Conservation (phyloP, 2,113 vertebrate genomes). For the Myodes glareolus region DNA sequence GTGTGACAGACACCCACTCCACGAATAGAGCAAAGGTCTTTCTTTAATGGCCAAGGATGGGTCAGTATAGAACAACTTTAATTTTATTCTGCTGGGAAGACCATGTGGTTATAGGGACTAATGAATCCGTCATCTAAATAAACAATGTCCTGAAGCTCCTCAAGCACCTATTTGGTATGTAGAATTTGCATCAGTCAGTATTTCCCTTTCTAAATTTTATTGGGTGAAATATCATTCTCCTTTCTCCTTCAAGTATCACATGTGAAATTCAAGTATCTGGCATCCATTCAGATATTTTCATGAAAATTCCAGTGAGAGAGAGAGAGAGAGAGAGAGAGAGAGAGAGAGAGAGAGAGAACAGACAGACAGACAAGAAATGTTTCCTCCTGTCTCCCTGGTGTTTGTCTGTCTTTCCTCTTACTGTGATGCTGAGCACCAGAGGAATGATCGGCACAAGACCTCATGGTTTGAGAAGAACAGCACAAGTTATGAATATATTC, state of each 20-base stretch:
- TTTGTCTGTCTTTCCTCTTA: neutral
- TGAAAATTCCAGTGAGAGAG: neutral
- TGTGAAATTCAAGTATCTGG: neutral
- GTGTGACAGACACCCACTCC: neutral
- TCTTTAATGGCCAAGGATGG: neutral
- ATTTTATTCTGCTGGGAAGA: conserved; percentile 33
- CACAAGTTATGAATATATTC: conserved; percentile 13
- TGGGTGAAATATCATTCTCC: neutral
- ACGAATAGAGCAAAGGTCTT: neutral
- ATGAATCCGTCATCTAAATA: neutral
- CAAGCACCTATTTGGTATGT: neutral
- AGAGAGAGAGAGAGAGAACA: neutral
- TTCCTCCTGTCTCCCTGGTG: neutral
- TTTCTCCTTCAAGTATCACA: neutral
- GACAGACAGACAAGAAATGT: neutral
- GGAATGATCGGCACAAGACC: neutral
- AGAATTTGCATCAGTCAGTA: neutral
- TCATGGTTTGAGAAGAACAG: conserved; percentile 2
- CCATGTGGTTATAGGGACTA: neutral
- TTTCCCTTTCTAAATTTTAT: conserved; percentile 27
- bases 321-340: neutral
- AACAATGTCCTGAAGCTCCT: neutral
- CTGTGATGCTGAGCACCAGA: neutral
- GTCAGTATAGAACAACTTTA: neutral
- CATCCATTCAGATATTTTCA: neutral